phyloP scores from a whole-genome alignment of 2,113 vertebrate species.

The Aplodontia rufa region DNA sequence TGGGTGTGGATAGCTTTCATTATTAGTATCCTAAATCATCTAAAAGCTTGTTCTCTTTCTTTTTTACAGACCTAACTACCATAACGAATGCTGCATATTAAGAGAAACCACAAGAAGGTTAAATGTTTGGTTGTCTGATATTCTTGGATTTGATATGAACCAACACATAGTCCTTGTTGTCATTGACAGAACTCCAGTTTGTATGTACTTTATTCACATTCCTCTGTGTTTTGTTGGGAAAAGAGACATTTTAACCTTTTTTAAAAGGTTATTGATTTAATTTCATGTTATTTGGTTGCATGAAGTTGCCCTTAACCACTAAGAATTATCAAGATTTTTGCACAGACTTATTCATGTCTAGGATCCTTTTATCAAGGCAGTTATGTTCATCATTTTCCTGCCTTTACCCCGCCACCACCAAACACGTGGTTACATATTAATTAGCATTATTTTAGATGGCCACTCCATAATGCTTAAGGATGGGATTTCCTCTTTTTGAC shows the following conservation, averaged over 20 bases:
- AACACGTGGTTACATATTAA: constrained; percentile 75
- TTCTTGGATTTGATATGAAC: constrained; percentile 88
- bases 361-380: constrained; percentile 79
- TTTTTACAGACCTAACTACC: constrained; percentile 92
- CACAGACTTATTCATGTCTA: constrained; percentile 76
- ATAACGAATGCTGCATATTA: constrained; percentile 84
- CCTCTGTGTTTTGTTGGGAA: constrained; percentile 86
- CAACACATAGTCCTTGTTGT: constrained; percentile 85
- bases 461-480: constrained; percentile 66
- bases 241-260: constrained; percentile 83
- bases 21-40: background rate
- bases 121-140: constrained; percentile 87
- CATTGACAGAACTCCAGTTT: constrained; percentile 86
- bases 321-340: constrained; percentile 77
- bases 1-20: background rate
- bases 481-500: constrained; percentile 65
- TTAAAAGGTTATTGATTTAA: constrained; percentile 82
- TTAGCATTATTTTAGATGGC: constrained; percentile 71
- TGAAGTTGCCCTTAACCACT: constrained; percentile 85
- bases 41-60: constrained; percentile 67
- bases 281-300: constrained; percentile 86
- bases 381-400: constrained; percentile 9
- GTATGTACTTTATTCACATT: constrained; percentile 87
- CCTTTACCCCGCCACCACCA: constrained; percentile 49
- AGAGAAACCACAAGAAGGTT: constrained; percentile 86